A percentile compares a stretch with the other conserved stretches of the same genome.
Evolutionary conservation across 1,140 invertebrate genomes (phyloP).

Genomic region (Cardiocondyla obscurior): DNA sequence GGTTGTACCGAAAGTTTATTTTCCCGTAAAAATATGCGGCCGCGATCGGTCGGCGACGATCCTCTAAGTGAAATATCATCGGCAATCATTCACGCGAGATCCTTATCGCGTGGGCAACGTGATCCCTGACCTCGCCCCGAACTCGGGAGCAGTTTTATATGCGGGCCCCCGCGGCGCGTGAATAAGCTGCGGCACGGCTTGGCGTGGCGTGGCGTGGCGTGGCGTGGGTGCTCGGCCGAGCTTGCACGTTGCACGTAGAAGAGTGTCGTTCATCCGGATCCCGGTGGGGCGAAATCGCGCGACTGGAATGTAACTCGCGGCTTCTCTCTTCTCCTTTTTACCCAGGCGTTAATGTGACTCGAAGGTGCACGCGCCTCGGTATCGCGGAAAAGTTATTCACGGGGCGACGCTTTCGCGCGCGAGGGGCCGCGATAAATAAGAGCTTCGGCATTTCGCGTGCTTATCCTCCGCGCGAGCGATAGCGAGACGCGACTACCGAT

Average conservation of each 20-base stretch:
- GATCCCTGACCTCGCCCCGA: slow-evolving; percentile 70
- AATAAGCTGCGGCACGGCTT: slow-evolving; percentile 65
- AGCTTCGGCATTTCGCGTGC: slow-evolving; percentile 68
- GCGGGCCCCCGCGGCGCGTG: slow-evolving; percentile 70
- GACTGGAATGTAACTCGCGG: slow-evolving; percentile 70
- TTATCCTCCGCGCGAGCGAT: slow-evolving; percentile 58
- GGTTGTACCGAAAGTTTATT: background rate
- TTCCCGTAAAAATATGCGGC: background rate
- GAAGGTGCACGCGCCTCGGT: background rate
- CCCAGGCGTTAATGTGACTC: background rate
- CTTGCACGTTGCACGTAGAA: background rate
- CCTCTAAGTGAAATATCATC: slow-evolving; percentile 75
- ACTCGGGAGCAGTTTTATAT: slow-evolving; percentile 72
- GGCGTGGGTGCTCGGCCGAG: slow-evolving; percentile 43
- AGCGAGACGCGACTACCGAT: slow-evolving; percentile 55
- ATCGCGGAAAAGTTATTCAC: slow-evolving; percentile 61
- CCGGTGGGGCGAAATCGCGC: slow-evolving; percentile 55
- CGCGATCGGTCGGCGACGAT: slow-evolving; percentile 63
- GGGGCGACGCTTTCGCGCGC: slow-evolving; percentile 35
- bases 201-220: too few relatives aligned
- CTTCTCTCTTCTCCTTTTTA: background rate
- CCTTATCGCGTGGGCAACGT: slow-evolving; percentile 65
- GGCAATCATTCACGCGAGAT: slow-evolving; percentile 71
- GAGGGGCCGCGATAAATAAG: slow-evolving; percentile 63
- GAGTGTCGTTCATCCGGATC: slow-evolving; percentile 59